Percentiles rank a stretch among this genome's conserved stretches.
Conservation (phyloP, 2,113 vertebrate genomes). For the Crotalus tigris region DNA sequence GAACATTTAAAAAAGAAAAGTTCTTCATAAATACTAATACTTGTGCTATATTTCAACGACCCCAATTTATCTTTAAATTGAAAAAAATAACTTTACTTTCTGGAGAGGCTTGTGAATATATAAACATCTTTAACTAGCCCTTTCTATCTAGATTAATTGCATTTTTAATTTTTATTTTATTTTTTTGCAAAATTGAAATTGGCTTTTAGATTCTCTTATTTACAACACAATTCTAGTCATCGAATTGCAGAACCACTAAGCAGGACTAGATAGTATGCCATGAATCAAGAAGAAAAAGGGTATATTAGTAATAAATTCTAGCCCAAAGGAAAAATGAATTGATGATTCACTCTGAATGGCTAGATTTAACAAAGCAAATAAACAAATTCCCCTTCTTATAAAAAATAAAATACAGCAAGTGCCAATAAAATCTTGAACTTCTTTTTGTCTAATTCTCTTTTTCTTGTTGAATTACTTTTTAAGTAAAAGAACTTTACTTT, state of each 20-base stretch:
- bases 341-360: conserved; percentile 8
- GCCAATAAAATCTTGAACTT: not conserved
- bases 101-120: not conserved
- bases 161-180: not conserved
- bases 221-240: not conserved
- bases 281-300: not conserved
- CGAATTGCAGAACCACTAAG: not conserved
- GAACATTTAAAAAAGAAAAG: not conserved
- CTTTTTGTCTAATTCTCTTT: conserved; percentile 37
- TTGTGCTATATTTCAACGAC: not conserved
- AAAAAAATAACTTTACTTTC: not conserved
- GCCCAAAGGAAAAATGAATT: not conserved
- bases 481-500: conserved; percentile 1
- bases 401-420: conserved; percentile 24
- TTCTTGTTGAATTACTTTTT: conserved; percentile 33
- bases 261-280: too few species aligned
- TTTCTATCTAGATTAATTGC: not conserved
- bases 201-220: not conserved
- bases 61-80: not conserved
- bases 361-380: conserved; percentile 22
- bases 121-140: not conserved
- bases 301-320: accelerated
- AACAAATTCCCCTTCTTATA: conserved; percentile 36
- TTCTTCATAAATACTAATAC: not conserved
- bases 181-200: not conserved